Percentiles rank a stretch among this genome's conserved stretches.
These are phyloP conservation scores for Eledona agricola DNA, from an alignment of 2,888 invertebrate genomes.

Conservation along the genomic window DNA sequence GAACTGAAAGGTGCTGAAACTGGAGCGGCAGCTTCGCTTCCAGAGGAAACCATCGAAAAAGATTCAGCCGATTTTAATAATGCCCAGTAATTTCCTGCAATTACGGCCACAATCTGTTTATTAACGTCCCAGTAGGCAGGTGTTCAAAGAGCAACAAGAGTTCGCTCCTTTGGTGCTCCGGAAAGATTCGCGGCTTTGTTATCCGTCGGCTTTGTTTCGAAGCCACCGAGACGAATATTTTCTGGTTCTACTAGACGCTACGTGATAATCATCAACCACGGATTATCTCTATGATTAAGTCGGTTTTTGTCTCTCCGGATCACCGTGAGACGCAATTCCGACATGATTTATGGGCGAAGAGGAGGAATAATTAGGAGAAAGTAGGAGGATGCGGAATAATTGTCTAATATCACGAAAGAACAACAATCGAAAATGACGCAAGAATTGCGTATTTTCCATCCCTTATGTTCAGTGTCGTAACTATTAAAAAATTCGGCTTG, in stretches of 20 bases:
- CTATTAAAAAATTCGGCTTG: slow-evolving; percentile 8
- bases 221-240: slow-evolving; percentile 1
- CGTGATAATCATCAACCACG: slow-evolving; percentile 6
- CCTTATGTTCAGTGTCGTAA: slow-evolving; percentile 1
- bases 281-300: slow-evolving; percentile 24
- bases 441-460: slow-evolving; percentile 30
- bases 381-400: slow-evolving; percentile 32
- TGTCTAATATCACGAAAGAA: slow-evolving; percentile 32
- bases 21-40: neutral
- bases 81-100: slow-evolving; percentile 34
- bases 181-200: slow-evolving; percentile 14
- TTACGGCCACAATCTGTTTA: slow-evolving; percentile 34
- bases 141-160: slow-evolving; percentile 26
- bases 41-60: slow-evolving; percentile 16
- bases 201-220: slow-evolving; percentile 3
- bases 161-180: slow-evolving; percentile 1
- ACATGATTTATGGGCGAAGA: slow-evolving; percentile 33
- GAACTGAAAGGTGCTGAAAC: neutral
- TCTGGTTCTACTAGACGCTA: slow-evolving; percentile 2
- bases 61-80: slow-evolving; percentile 33
- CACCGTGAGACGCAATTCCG: slow-evolving; percentile 25
- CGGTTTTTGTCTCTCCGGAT: slow-evolving; percentile 24
- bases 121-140: slow-evolving; percentile 30
- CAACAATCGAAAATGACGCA: slow-evolving; percentile 33
- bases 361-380: slow-evolving; percentile 32